Evolutionary conservation across 1,140 invertebrate genomes (phyloP).

Genomic region (Drusus annulatus): DNA sequence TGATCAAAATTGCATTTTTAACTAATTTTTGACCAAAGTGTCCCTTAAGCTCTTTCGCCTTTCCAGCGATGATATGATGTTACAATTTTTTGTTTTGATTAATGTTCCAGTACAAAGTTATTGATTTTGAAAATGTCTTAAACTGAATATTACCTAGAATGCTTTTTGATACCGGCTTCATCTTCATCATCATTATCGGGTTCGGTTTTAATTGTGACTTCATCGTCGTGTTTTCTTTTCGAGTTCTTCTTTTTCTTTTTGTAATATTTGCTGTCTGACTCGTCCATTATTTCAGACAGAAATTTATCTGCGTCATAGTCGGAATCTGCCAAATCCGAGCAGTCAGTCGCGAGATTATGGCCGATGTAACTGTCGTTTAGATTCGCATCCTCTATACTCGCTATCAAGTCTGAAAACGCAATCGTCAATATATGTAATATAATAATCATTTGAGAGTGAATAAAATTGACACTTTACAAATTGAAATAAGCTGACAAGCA

Average conservation of each 20-base stretch:
- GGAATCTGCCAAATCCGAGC: conserved; percentile 35
- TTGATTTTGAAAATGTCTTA: too few species aligned
- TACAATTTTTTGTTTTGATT: too few species aligned
- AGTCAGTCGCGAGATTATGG: conserved; percentile 3
- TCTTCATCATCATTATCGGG: conserved; percentile 10
- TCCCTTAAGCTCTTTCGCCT: too few species aligned
- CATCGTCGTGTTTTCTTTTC: conserved; percentile 5
- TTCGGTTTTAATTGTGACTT: conserved; percentile 42
- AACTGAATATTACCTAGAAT: neutral
- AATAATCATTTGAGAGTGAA: neutral
- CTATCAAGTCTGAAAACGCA: conserved; percentile 27
- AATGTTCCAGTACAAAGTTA: too few species aligned
- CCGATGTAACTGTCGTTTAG: conserved; percentile 40
- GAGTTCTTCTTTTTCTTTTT: conserved; percentile 45
- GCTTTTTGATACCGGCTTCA: neutral
- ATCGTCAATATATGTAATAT: neutral
- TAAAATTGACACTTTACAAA: too few species aligned
- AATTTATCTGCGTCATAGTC: conserved; percentile 44
- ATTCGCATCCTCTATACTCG: conserved; percentile 28
- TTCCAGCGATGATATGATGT: too few species aligned
- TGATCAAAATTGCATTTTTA: too few species aligned
- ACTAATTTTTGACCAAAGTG: too few species aligned
- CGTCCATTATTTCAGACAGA: conserved; percentile 35
- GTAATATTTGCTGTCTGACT: conserved; percentile 10
- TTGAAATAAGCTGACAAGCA: too few species aligned